Evolutionary conservation across 2,888 invertebrate species (phyloP), one percentile per base, ranked within the genome.

Genomic region (Oxycera nigricornis): DNA sequence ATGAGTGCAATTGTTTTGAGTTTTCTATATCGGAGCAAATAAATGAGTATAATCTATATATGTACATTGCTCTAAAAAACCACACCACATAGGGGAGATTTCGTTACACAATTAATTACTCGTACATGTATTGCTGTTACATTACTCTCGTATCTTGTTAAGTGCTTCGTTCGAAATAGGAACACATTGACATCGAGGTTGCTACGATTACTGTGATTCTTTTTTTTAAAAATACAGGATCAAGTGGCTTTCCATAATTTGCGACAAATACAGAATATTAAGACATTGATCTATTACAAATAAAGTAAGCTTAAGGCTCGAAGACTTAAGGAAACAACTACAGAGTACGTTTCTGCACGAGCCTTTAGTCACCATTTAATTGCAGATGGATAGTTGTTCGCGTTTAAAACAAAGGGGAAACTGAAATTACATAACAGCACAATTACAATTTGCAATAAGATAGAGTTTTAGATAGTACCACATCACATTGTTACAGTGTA

Each of bases 381-480:
- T 24, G 41, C 41, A 24, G 35, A 62, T 62, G 20, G 65, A 65
- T 65, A 41, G 22, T 65, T 24, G 39, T 41, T 59, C 57, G 39
- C 20, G 9, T 28, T 35, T 28, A 41, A 59, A 59, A 61, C 30
- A 17, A 46, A 35, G 61, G 17, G 20, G 11, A 20, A 70, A 70
- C 31, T 22, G 22, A 61, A 72, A 72, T 17, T 17, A 26, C 2
- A 14, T 46, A 22, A 59, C 24, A 57, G 39, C 46, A 41, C 65
- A 65, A 24, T 39, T 17, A 65, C 65, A 41, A 55, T 35, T 70
- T 52, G 26, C 31, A 70, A 70, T n/a, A 26, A 67, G 41, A 55
- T 73, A 77, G 75, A 79, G 79, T 80, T 80, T 80, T 80, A 78
- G 80, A 80, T 80, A 80, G 80, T 80, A 80, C 80, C 80, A 80